phyloP scores from a whole-genome alignment of 2,888 invertebrate species.

The Steinernema carpocapsae region DNA sequence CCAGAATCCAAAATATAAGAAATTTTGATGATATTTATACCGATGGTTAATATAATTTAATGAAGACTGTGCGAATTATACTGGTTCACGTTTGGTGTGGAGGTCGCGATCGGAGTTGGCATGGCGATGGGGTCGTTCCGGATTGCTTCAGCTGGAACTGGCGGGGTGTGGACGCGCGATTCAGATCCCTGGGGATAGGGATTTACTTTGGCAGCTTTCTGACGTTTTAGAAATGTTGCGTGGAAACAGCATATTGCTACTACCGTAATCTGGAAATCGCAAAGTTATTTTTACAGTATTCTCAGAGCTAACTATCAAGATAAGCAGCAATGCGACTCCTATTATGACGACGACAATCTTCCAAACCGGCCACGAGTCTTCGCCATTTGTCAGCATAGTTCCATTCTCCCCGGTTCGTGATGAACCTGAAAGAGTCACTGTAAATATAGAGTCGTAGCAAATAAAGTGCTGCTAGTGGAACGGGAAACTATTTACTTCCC shows the following conservation, averaged over 20 bases:
- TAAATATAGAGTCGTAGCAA: no score
- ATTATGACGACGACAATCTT: background rate
- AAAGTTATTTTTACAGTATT: no score
- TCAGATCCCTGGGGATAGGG: background rate
- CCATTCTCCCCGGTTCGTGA: no score
- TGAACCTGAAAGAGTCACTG: no score
- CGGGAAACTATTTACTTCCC: no score
- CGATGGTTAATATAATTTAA: no score
- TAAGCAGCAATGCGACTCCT: background rate
- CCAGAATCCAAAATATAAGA: no score
- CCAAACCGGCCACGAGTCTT: background rate
- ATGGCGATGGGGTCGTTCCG: background rate
- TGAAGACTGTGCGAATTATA: no score
- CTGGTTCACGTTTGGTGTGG: no score
- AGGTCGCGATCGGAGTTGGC: no score
- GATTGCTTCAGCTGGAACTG: background rate
- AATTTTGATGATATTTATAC: no score
- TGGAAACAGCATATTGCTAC: background rate
- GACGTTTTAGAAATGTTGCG: background rate
- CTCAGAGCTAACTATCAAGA: background rate
- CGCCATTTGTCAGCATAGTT: background rate
- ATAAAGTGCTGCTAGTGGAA: no score
- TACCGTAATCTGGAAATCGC: background rate
- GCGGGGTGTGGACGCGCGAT: constrained; percentile 3
- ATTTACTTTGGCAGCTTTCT: background rate